These are phyloP conservation scores for Scomber scombrus DNA, from an alignment of 2,113 vertebrate genomes.

Conservation along the genomic window DNA sequence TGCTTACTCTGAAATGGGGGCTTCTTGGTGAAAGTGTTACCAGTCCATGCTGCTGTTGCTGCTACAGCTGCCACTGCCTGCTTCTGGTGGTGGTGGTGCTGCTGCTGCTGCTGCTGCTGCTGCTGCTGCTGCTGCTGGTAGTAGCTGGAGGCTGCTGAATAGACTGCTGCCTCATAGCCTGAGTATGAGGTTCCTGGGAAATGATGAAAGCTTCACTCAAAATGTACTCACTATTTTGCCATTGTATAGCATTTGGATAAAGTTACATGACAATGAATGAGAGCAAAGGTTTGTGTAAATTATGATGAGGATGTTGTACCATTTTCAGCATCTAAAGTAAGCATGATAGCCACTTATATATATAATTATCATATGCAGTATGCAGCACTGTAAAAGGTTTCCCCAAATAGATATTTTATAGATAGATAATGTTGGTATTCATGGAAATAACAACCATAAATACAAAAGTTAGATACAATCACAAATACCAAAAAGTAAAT, in stretches of 20 bases:
- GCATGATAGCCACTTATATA: no score
- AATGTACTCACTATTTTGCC: neutral
- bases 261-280: no score
- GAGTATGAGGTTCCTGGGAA: slow-evolving; percentile 94
- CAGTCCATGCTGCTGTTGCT: slow-evolving; percentile 95
- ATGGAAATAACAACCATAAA: no score
- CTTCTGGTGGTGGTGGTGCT: slow-evolving; percentile 85
- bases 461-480: no score
- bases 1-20: slow-evolving; percentile 96
- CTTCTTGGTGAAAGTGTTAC: slow-evolving; percentile 97
- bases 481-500: no score
- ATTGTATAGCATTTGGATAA: neutral
- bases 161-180: slow-evolving; percentile 98
- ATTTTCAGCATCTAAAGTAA: no score
- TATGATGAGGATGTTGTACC: no score
- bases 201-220: neutral
- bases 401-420: no score
- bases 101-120: slow-evolving; percentile 96
- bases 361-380: no score
- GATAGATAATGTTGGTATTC: no score
- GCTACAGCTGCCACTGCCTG: slow-evolving; percentile 93
- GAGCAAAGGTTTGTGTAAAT: neutral
- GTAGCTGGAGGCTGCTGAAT: slow-evolving; percentile 97
- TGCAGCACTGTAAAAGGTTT: no score
- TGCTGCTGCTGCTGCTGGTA: slow-evolving; percentile 98